Evolutionary conservation across 2,113 vertebrate species (phyloP), one percentile per base, ranked within the genome.

Genomic region (Charadrius vociferus): DNA sequence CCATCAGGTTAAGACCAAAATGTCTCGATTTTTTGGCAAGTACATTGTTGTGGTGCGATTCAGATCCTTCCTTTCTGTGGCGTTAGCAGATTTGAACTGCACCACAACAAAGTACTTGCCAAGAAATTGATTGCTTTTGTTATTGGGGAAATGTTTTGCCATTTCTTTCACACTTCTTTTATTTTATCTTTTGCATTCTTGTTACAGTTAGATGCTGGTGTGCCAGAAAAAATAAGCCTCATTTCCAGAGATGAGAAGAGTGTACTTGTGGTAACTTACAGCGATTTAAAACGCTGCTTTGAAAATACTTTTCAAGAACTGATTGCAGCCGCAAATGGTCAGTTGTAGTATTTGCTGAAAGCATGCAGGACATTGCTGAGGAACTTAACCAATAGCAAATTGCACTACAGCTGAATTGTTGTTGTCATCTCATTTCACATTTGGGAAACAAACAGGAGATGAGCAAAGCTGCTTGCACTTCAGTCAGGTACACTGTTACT

Each of bases 241-340:
- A 99, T 99, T 97, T 99, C 99, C 94, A 99, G 99, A 97, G 99
- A 99, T 47, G 99, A 99, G 98, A 99, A 99, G 98, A 99, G 99
- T 80, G 99, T 99, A 78, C 98, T 99, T 95, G 99, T 99, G 97
- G 99, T 99, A 97, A 99, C 99, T 56, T 99, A 99, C 98, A 99
- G 99, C 53, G 99, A 99, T 98, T 98, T 99, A 98, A 99, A 99
- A 98, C 99, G 99, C 97, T 99, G 99, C 98, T 99, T 99, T 95
- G 99, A 99, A 98, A 99, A 99, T 96, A 99, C 99, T 98, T 99
- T 99, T 98, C 99, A 99, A 98, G 99, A 99, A 99, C 99, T 99
- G 98, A 98, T 99, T 96, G 98, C 98, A 85, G 98, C 99, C 82
- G 98, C 99, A 85, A 99, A 99, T 53, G 99, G 99, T 96, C 99